Conservation (phyloP, 2,888 invertebrate genomes). For the Drosophila meridionalis region DNA sequence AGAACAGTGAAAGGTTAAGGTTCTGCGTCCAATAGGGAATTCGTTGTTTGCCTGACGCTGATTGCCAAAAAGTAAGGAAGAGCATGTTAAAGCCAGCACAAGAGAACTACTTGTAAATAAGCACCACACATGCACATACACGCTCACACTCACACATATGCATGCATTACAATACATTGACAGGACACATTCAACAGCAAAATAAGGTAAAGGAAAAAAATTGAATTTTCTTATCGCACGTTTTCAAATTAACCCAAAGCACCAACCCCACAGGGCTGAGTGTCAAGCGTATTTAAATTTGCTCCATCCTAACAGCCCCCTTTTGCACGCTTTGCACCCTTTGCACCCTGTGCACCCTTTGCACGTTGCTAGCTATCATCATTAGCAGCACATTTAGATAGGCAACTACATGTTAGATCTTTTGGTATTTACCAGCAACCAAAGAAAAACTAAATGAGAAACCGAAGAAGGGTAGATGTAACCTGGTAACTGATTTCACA, state of each 20-base stretch:
- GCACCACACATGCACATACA: neutral
- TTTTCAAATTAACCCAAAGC: slow-evolving; percentile 73
- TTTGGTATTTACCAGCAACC: slow-evolving; percentile 26
- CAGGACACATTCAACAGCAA: slow-evolving; percentile 31
- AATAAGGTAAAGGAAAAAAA: slow-evolving; percentile 42
- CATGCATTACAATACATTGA: slow-evolving; percentile 42
- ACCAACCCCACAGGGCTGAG: slow-evolving; percentile 30
- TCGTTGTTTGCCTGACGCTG: slow-evolving; percentile 66
- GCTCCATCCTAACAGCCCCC: slow-evolving; percentile 7
- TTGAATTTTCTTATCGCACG: slow-evolving; percentile 73
- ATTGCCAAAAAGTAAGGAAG: slow-evolving; percentile 65
- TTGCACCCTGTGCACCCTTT: slow-evolving; percentile 5
- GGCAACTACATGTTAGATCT: slow-evolving; percentile 43
- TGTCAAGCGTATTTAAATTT: slow-evolving; percentile 67
- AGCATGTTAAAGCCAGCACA: slow-evolving; percentile 20
- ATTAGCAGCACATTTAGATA: slow-evolving; percentile 71
- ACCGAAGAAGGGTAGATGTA: neutral
- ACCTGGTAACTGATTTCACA: neutral
- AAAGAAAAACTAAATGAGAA: slow-evolving; percentile 1
- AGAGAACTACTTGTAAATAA: slow-evolving; percentile 39
- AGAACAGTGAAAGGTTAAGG: slow-evolving; percentile 31
- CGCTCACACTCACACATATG: slow-evolving; percentile 2
- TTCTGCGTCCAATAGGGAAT: slow-evolving; percentile 61
- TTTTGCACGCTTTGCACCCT: neutral
- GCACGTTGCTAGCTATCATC: slow-evolving; percentile 53